phyloP scores from a whole-genome alignment of 2,888 invertebrate species.

The Lithophane ornitopus region DNA sequence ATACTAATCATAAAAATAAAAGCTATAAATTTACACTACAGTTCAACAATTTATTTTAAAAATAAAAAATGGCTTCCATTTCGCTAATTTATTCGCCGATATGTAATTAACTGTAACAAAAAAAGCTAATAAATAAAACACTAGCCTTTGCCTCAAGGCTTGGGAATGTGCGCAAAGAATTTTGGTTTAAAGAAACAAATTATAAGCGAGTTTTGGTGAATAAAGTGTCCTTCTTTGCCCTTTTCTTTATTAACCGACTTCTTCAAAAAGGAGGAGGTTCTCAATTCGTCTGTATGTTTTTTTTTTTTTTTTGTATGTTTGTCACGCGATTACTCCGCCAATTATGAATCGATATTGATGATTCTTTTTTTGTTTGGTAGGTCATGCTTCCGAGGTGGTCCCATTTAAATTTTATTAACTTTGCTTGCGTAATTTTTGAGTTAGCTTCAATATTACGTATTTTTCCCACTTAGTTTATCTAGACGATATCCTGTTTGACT shows the following conservation, averaged over 20 bases:
- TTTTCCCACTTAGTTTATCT: too few species aligned
- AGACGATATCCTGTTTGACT: too few species aligned
- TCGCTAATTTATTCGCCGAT: constrained; percentile 58
- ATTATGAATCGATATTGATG: too few species aligned
- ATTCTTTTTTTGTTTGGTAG: too few species aligned
- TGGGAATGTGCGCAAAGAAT: constrained; percentile 22
- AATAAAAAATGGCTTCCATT: constrained; percentile 45
- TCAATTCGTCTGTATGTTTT: too few species aligned
- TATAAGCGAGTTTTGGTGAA: not conserved
- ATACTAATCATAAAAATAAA: constrained; percentile 34
- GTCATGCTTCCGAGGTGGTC: too few species aligned
- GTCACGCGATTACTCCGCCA: too few species aligned
- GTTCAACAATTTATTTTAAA: constrained; percentile 53
- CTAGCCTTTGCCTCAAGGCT: constrained; percentile 35
- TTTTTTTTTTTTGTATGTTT: too few species aligned
- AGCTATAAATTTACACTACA: constrained; percentile 44
- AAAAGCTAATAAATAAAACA: constrained; percentile 44
- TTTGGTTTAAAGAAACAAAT: constrained; percentile 13
- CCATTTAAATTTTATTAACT: too few species aligned
- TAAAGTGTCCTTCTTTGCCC: not conserved
- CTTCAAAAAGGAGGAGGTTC: too few species aligned
- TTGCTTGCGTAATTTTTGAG: too few species aligned
- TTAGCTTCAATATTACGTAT: too few species aligned
- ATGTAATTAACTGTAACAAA: constrained; percentile 55
- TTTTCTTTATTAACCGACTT: not conserved